Evolutionary conservation across 2,888 invertebrate species (phyloP), one percentile per base, ranked within the genome.

Genomic region (Germaria angustata): DNA sequence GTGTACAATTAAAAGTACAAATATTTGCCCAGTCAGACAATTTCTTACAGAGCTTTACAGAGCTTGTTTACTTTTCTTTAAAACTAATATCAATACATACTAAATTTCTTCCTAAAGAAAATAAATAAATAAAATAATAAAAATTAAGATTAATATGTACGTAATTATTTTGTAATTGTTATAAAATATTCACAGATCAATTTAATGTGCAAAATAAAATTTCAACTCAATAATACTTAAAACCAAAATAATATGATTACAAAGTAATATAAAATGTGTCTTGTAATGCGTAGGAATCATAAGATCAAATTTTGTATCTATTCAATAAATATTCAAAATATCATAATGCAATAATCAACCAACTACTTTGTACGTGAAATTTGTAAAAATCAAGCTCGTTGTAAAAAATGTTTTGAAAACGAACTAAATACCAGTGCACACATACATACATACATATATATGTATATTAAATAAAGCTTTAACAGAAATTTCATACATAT

Each of bases 211-310:
- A 57, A 9, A 63, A 55, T n/a, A 53, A 49, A 17, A 20, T 11
- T 20, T 13, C 1, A 20, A 36, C n/a, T 36, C 15, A 46, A 41
- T 57, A 53, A 55, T n/a, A 46, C 61, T 13, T 1, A 39, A 44
- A 46, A 9, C 32, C 15, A 32, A 53, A 63, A 34, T 17, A 8
- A 36, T 36, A 44, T 53, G 34, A 55, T 34, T 63, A 71, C 55
- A 71, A 80, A 81, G 81, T 81, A 81, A 81, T 77, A 77, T 81
- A 77, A 77, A 77, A 77, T 81, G 81, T 81, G 81, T 81, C 81
- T 81, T 81, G 81, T 81, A 81, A 77, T 51, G 68, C 53, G 63
- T 77, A 78, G 77, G 55, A 76, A 39, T 73, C 46, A 77, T 77
- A 71, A 61, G 36, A 49, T 63, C 13, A 73, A 72, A 66, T 68